phyloP scores from a whole-genome alignment of 64 coral and sea anemone genomes.

The Stichodactyla helianthus region DNA sequence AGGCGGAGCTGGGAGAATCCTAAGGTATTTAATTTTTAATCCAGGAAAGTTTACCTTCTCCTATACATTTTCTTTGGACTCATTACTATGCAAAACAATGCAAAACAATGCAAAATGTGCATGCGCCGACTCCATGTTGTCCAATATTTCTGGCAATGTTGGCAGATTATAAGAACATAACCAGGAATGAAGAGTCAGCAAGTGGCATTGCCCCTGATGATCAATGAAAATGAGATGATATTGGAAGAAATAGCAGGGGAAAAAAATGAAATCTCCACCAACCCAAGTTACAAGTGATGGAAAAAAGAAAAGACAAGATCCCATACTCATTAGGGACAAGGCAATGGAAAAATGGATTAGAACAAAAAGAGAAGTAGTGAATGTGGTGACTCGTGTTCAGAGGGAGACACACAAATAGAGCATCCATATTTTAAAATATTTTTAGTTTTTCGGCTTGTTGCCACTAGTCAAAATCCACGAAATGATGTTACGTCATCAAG shows the following conservation, averaged over 20 bases:
- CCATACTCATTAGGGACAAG: conserved; percentile 29
- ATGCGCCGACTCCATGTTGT: no score
- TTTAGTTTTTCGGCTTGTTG: no score
- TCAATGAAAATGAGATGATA: conserved; percentile 45
- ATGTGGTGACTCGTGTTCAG: conserved; percentile 41
- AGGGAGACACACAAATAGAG: conserved; percentile 29
- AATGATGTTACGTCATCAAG: no score
- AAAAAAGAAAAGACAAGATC: conserved; percentile 58
- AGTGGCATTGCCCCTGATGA: conserved; percentile 59
- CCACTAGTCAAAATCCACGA: no score
- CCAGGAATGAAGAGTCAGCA: conserved; percentile 43
- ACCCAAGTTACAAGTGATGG: conserved; percentile 21
- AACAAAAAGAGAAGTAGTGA: conserved; percentile 21
- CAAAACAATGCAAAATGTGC: no score
- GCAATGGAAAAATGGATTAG: conserved; percentile 63
- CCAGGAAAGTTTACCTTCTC: no score
- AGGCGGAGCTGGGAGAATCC: no score
- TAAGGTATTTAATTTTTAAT: no score
- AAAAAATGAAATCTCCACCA: conserved; percentile 45
- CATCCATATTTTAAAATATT: conserved; percentile 10
- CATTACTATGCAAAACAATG: no score
- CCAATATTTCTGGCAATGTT: no score
- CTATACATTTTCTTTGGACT: no score
- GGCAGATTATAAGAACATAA: conserved; percentile 66
- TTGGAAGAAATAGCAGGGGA: conserved; percentile 62